These are phyloP conservation scores for Ephialtes manifestator DNA, from an alignment of 2,888 invertebrate species.

Conservation along the genomic window DNA sequence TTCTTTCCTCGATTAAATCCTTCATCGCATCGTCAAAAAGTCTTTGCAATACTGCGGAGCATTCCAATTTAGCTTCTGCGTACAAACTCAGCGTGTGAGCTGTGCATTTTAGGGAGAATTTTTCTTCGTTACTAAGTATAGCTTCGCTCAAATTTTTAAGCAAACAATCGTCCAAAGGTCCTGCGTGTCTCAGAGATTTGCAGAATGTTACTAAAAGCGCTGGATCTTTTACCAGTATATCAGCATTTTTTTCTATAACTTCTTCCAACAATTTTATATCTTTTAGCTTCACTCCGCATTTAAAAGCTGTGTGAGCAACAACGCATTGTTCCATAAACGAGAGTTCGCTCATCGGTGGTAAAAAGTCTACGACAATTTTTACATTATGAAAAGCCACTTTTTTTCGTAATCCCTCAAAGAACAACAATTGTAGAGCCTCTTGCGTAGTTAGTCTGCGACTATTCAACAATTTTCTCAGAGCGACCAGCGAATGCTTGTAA, in stretches of 20 bases:
- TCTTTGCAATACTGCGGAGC: constrained; percentile 79
- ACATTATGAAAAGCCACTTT: constrained; percentile 31
- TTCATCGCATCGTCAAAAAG: constrained; percentile 79
- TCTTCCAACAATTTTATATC: constrained; percentile 66
- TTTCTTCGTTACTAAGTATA: constrained; percentile 82
- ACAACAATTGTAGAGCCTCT: constrained; percentile 69
- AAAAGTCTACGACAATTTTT: constrained; percentile 37
- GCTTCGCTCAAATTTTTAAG: constrained; percentile 82
- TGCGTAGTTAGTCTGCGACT: constrained; percentile 20
- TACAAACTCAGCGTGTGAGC: constrained; percentile 85
- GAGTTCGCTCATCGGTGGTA: constrained; percentile 67
- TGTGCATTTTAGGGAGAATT: constrained; percentile 82
- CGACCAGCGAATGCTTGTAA: constrained; percentile 62
- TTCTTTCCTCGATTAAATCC: background rate
- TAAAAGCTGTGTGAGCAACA: constrained; percentile 66
- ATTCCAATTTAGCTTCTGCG: constrained; percentile 84
- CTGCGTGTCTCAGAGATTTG: constrained; percentile 85
- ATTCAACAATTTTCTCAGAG: constrained; percentile 48
- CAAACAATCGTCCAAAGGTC: constrained; percentile 82
- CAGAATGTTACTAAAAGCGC: constrained; percentile 84
- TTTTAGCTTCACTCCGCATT: constrained; percentile 52
- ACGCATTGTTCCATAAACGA: constrained; percentile 68
- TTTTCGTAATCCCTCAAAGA: constrained; percentile 63
- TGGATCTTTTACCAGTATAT: constrained; percentile 82
- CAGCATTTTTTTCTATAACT: constrained; percentile 82